phyloP scores from a whole-genome alignment of 2,797 vertebrate species.

The Tenualosa thibaudeaui region DNA sequence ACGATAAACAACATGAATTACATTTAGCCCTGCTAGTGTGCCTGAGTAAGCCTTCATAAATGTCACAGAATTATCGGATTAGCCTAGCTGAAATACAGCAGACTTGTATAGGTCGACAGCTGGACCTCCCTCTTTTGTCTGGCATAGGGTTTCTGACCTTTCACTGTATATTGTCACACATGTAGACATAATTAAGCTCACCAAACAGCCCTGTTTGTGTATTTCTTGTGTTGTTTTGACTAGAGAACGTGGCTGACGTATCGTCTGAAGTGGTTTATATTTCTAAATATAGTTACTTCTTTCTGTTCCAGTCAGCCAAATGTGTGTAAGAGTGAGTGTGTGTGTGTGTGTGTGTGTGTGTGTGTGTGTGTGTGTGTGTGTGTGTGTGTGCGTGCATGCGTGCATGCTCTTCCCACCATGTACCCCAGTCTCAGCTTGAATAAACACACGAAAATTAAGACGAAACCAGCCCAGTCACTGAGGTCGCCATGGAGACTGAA shows the following conservation, averaged over 20 bases:
- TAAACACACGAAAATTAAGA: constrained; percentile 50
- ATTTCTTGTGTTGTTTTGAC: not conserved
- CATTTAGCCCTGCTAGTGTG: constrained; percentile 7
- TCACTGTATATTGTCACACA: not conserved
- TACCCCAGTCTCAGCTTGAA: constrained; percentile 42
- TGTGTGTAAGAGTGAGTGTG: constrained; percentile 1
- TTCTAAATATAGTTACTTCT: constrained; percentile 6
- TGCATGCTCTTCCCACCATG: not conserved
- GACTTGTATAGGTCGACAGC: not conserved
- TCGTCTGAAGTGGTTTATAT: constrained; percentile 19
- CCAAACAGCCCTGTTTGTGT: not conserved
- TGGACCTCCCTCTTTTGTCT: not conserved
- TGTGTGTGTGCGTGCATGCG: not conserved
- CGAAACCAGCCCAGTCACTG: constrained; percentile 65
- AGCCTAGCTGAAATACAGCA: not conserved
- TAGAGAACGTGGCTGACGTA: not conserved
- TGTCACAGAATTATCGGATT: constrained; percentile 15
- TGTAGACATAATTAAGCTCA: not conserved
- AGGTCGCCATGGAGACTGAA: constrained; percentile 65
- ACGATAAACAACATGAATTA: not conserved
- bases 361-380: not conserved
- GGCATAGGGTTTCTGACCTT: not conserved
- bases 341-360: not conserved
- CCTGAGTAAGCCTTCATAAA: constrained; percentile 6
- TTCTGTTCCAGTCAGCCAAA: not conserved